Base-by-base conservation (phyloP, 1,140 invertebrate species). In the Frieseomelitta varia region DNA sequence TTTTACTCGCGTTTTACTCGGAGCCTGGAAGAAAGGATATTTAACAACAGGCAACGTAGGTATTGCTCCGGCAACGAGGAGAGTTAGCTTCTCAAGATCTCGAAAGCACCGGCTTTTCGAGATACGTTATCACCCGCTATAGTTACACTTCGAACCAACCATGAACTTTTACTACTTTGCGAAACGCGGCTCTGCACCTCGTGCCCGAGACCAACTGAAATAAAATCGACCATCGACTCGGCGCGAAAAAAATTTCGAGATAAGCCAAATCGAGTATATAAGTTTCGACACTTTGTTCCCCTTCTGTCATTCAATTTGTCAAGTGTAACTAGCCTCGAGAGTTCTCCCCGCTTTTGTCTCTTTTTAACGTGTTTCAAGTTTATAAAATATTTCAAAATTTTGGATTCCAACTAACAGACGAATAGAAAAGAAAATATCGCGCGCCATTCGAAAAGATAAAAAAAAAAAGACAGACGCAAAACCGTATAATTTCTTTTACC, bases 131-230 rank as follows among this genome's bases (percentile, higher is more conserved):
- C 68, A 19, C 14, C 39, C 14, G 39, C 39, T 47, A 27, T 47
- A 58, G 39, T 67, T 24, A 79, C 21, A 19, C 10, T 34, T 6
- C 21, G 10, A 79, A 56, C 30, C 27, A 56, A 56, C 65, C 58
- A n/a, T 67, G 11, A 56, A 63, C 47, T 81, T 81, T 76, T 76
- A 75, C 61, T 55, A 76, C 39, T 65, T 67, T 12, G 1, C 19
- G 12, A 17, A 68, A 21, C 24, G 39, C 34, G 34, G 39, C 39
- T 47, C 6, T 47, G 39, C 6, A 8, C 39, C 39, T 47, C 39
- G 39, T 47, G 39, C 8, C n/a, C 17, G 68, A 80, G n/a, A n/a
- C 15, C 47, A 24, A n/a, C 27, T n/a, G 30, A 53, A 81, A 67
- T 11, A 61, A 67, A 81, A 53, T 39, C 76, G 24, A 67, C 6